phyloP scores from a whole-genome alignment of 2,113 vertebrate species.

The Aspidoscelis tigris region DNA sequence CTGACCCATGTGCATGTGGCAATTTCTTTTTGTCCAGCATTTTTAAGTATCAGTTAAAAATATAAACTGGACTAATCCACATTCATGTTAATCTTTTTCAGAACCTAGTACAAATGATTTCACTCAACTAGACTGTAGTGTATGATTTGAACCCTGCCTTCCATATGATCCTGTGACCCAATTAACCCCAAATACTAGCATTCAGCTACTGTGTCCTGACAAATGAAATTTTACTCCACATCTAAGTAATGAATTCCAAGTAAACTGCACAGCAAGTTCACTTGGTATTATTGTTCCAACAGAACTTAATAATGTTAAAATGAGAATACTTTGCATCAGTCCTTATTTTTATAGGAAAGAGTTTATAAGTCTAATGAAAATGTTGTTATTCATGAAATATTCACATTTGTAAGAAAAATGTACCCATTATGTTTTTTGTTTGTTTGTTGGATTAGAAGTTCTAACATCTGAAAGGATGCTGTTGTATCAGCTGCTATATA shows the following conservation, averaged over 20 bases:
- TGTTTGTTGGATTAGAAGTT: slow-evolving; percentile 53
- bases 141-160: background rate
- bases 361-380: slow-evolving; percentile 49
- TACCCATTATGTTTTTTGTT: slow-evolving; percentile 22
- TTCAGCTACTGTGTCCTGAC: background rate
- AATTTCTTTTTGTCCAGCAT: slow-evolving; percentile 54
- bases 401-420: slow-evolving; percentile 56
- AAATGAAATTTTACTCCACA: background rate
- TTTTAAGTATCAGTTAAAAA: slow-evolving; percentile 74
- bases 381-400: slow-evolving; percentile 45
- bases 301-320: background rate
- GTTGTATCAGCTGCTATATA: slow-evolving; percentile 41
- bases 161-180: background rate
- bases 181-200: background rate
- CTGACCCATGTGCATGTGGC: slow-evolving; percentile 62
- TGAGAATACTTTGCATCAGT: background rate
- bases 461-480: slow-evolving; percentile 55
- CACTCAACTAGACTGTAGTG: slow-evolving; percentile 38
- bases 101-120: background rate
- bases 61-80: slow-evolving; percentile 52
- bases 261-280: no score
- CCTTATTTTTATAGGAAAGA: background rate
- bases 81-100: background rate
- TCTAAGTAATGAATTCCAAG: background rate
- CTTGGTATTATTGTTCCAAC: background rate